Conservation (phyloP, 2,113 vertebrate species). For the Chaenogobius annularis region DNA sequence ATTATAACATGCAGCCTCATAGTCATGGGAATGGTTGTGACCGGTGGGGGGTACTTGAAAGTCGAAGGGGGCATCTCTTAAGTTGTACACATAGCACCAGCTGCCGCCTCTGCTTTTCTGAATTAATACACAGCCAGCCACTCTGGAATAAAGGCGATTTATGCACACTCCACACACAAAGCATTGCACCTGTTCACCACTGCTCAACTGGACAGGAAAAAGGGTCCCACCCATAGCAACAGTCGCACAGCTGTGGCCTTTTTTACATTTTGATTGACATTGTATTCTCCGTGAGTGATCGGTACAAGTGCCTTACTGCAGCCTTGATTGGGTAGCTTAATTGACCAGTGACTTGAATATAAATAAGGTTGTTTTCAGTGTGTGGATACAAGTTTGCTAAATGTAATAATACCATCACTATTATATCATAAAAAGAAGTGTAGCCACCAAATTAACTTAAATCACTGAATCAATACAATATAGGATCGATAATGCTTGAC, state of each 20-base stretch:
- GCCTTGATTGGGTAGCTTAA: slow-evolving; percentile 31
- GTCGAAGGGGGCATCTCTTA: slow-evolving; percentile 52
- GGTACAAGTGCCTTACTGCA: slow-evolving; percentile 45
- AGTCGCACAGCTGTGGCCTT: slow-evolving; percentile 68
- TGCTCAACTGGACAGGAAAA: slow-evolving; percentile 63
- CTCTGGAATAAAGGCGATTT: slow-evolving; percentile 73
- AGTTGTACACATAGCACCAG: slow-evolving; percentile 68
- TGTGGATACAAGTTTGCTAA: not conserved
- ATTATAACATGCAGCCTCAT: slow-evolving; percentile 32
- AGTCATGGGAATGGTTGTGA: slow-evolving; percentile 20
- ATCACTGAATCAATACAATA: slow-evolving; percentile 29
- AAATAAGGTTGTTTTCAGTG: slow-evolving; percentile 21
- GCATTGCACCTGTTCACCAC: slow-evolving; percentile 75
- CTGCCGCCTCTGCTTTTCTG: slow-evolving; percentile 76
- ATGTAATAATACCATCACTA: too few species aligned
- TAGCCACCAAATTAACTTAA: slow-evolving; percentile 7
- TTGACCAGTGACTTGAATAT: slow-evolving; percentile 44
- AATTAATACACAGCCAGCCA: slow-evolving; percentile 76
- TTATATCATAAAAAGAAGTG: not conserved
- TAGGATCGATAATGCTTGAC: slow-evolving; percentile 25
- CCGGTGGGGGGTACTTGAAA: slow-evolving; percentile 58
- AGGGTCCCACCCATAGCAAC: slow-evolving; percentile 46
- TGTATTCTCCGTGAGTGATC: slow-evolving; percentile 52
- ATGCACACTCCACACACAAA: slow-evolving; percentile 49
- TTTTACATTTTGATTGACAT: slow-evolving; percentile 48